Percentiles rank a stretch among this genome's conserved stretches.
These are phyloP conservation scores for Eulemur rufifrons DNA, from an alignment of 2,113 vertebrate genomes.

Conservation along the genomic window DNA sequence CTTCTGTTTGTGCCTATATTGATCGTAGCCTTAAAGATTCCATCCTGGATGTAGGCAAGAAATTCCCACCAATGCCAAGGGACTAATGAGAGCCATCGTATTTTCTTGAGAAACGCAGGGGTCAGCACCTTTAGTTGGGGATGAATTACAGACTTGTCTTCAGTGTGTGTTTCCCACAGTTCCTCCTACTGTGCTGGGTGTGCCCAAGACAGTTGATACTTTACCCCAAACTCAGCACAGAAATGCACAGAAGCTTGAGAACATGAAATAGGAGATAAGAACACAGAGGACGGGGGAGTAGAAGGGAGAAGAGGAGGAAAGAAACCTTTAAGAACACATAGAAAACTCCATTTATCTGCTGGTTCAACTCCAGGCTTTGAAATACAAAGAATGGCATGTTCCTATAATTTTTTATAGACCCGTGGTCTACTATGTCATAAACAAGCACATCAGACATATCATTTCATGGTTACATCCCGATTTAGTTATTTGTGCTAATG, in stretches of 20 bases:
- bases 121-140: rapidly evolving
- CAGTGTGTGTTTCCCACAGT: neutral
- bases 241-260: neutral
- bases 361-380: neutral
- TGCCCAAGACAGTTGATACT: neutral
- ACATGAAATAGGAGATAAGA: neutral
- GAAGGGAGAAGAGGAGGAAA: neutral
- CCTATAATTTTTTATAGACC: neutral
- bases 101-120: neutral
- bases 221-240: neutral
- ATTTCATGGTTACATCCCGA: neutral
- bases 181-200: neutral
- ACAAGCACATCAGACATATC: neutral
- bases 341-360: neutral
- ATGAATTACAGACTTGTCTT: neutral
- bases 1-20: neutral
- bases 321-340: neutral
- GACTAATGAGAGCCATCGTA: neutral
- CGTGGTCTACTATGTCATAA: rapidly evolving
- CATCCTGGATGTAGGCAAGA: neutral
- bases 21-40: neutral
- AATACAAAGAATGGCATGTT: rapidly evolving
- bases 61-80: neutral
- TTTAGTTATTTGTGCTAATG: neutral
- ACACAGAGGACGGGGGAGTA: rapidly evolving